Base-by-base conservation (phyloP, 2,797 vertebrate species). In the Vireo griseus region DNA sequence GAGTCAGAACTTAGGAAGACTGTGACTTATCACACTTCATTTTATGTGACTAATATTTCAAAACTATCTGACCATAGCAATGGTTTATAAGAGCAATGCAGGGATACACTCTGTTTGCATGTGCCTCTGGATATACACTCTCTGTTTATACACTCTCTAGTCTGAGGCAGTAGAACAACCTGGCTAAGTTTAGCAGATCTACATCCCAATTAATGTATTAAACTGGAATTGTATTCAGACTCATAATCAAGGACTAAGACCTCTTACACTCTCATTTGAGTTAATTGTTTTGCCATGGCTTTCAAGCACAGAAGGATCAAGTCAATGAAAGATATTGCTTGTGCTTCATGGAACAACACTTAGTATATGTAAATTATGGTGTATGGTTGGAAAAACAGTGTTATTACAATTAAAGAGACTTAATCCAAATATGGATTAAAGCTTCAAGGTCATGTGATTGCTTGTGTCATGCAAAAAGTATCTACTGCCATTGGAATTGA, bases 301-400 rank as follows among this genome's bases (percentile, higher is more conserved):
- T 91, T 86, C 50, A 79, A 76, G 28, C 29, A 22, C 14, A 73
- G 22, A 67, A 88, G 25, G 90, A 61, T 74, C 29, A 74, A 40
- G 14, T 28, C 35, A 52, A 17, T 54, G 59, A 58, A 71, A 84
- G 10, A n/a, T 35, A 63, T 16, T 81, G 10, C 18, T 69, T 21
- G 26, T 44, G 10, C 15, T 58, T 79, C 42, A 31, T 57, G 26
- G 6, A 73, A 28, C 0, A 9, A 17, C 1, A 5, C 1, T 48
- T 59, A 5, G 6, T 83, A 83, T 61, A 25, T 51, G 21, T 45
- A 80, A 83, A 63, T 51, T 55, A n/a, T 14, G 6, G 5, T 54
- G 28, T 26, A 21, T 40, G 9, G 10, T 5, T 90, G 47, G 29
- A 33, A 71, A 73, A 79, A 45, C 40, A 48, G 18, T 55, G 20